These are phyloP conservation scores for Drosophila persimilis DNA, from an alignment of 1,140 invertebrate species.

Conservation along the genomic window DNA sequence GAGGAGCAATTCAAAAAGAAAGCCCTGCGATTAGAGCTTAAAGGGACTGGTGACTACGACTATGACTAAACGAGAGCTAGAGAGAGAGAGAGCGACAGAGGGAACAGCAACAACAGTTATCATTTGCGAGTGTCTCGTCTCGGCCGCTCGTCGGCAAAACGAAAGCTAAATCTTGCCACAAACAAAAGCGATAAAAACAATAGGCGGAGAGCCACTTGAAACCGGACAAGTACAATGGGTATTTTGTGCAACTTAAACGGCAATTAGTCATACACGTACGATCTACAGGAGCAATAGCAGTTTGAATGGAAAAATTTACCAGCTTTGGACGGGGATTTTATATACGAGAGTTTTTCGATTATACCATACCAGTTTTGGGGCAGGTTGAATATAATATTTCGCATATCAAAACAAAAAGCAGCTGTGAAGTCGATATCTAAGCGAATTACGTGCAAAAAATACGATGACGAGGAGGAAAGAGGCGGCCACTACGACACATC, in stretches of 20 bases:
- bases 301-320: slow-evolving; percentile 36
- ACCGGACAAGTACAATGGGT: slow-evolving; percentile 10
- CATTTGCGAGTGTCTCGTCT: not conserved
- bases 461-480: slow-evolving; percentile 24
- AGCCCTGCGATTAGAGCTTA: not conserved
- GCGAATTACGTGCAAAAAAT: slow-evolving; percentile 31
- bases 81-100: not conserved
- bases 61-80: no score
- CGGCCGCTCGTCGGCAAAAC: slow-evolving; percentile 7
- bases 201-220: slow-evolving; percentile 14
- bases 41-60: no score
- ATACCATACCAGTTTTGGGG: slow-evolving; percentile 34
- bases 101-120: slow-evolving; percentile 25
- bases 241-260: slow-evolving; percentile 36
- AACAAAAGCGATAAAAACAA: slow-evolving; percentile 46
- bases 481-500: slow-evolving; percentile 8
- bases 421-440: slow-evolving; percentile 59
- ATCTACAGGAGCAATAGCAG: not conserved
- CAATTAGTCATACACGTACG: slow-evolving; percentile 55
- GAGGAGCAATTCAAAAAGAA: not conserved
- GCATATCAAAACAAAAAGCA: slow-evolving; percentile 78
- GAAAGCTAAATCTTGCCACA: slow-evolving; percentile 39
- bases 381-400: slow-evolving; percentile 63
- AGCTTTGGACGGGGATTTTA: slow-evolving; percentile 17
- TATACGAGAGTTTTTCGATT: slow-evolving; percentile 5